A percentile compares a stretch with the other conserved stretches of the same genome.
These are phyloP conservation scores for Ophiothrix spiculata DNA, from an alignment of 35 echinoderm and acorn worm species.

Conservation along the genomic window DNA sequence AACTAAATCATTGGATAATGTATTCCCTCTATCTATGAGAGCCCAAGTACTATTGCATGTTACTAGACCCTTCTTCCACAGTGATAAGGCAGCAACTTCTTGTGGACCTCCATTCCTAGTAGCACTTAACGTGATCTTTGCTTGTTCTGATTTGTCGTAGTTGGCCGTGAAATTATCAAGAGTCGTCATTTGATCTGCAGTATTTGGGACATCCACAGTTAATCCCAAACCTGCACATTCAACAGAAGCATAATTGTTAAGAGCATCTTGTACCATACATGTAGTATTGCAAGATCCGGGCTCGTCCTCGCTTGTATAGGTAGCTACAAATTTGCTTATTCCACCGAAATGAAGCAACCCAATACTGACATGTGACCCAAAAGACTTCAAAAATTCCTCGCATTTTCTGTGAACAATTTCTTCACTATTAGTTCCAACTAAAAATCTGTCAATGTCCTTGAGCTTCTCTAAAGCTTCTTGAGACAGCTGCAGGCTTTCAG, in stretches of 20 bases:
- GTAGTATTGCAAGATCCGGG: not conserved
- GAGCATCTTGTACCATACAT: not conserved
- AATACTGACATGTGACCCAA: constrained; percentile 19
- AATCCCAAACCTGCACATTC: not conserved
- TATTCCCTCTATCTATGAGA: constrained; percentile 24
- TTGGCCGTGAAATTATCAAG: constrained; percentile 1
- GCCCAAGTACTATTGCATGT: constrained; percentile 20
- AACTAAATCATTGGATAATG: too few relatives aligned
- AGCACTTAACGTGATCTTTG: constrained; percentile 8
- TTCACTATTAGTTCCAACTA: not conserved
- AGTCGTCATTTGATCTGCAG: not conserved
- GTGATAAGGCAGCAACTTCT: not conserved
- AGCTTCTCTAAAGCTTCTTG: constrained; percentile 13
- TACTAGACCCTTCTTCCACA: constrained; percentile 18
- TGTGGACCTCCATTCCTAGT: constrained; percentile 31
- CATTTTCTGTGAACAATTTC: not conserved
- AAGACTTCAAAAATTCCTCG: constrained; percentile 13
- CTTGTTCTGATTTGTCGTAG: constrained; percentile 15
- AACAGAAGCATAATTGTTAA: not conserved
- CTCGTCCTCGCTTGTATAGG: constrained; percentile 29
- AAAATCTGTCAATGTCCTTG: constrained; percentile 15
- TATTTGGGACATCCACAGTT: not conserved
- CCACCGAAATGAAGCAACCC: constrained; percentile 27
- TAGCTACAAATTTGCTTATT: constrained; percentile 33
- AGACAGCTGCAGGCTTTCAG: not conserved